Conservation (phyloP, 2,113 vertebrate species). For the Oncorhynchus masou region DNA sequence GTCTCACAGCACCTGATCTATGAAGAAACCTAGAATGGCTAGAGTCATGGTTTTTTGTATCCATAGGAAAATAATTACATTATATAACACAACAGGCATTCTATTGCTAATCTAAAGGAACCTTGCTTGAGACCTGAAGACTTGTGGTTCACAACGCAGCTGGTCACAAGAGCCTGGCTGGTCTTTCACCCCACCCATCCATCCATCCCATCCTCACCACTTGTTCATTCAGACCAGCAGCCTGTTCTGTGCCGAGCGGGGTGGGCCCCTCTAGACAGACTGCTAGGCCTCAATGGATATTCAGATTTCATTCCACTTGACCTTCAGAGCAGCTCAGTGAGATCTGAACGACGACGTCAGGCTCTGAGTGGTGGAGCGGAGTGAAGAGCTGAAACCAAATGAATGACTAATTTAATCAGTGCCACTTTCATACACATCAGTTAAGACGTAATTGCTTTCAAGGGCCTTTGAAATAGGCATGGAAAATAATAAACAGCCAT, state of each 20-base stretch:
- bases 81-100: no score
- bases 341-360: constrained; percentile 15
- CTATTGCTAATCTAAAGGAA: no score
- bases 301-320: constrained; percentile 59
- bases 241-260: neutral
- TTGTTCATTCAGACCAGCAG: constrained; percentile 48
- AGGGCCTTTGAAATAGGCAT: constrained; percentile 49
- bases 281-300: constrained; percentile 43
- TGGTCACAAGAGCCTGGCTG: no score
- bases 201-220: neutral
- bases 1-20: neutral
- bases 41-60: no score
- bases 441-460: constrained; percentile 65
- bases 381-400: constrained; percentile 10
- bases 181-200: neutral
- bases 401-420: constrained; percentile 46
- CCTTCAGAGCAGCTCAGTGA: constrained; percentile 49
- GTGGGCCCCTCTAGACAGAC: constrained; percentile 19
- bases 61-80: no score
- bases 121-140: no score
- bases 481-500: constrained; percentile 52
- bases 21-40: no score
- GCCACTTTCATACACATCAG: constrained; percentile 44
- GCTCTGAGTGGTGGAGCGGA: constrained; percentile 35
- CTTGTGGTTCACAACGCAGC: no score